These are phyloP conservation scores for Ennomos quercinarius DNA, from an alignment of 2,888 invertebrate genomes.

Conservation along the genomic window DNA sequence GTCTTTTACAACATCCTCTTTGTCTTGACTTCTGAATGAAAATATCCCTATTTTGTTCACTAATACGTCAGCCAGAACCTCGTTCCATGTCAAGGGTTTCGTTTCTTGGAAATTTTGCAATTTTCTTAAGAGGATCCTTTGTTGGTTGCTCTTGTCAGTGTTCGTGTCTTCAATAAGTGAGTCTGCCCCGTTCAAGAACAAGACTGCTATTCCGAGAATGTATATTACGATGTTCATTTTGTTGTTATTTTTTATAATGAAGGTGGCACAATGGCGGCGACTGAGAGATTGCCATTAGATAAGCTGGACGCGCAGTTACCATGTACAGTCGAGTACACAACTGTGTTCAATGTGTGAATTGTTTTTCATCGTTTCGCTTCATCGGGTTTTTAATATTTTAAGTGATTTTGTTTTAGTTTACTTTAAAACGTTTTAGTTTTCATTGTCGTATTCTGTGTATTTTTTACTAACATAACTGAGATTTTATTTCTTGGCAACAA, in stretches of 20 bases:
- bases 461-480: no score
- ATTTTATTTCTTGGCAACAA: no score
- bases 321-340: slow-evolving; percentile 56
- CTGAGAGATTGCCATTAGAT: slow-evolving; percentile 69
- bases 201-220: slow-evolving; percentile 58
- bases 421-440: no score
- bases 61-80: slow-evolving; percentile 69
- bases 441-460: no score
- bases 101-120: slow-evolving; percentile 64
- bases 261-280: slow-evolving; percentile 60
- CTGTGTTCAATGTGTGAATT: slow-evolving; percentile 13
- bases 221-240: slow-evolving; percentile 63
- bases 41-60: slow-evolving; percentile 69
- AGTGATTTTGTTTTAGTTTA: no score
- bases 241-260: slow-evolving; percentile 54
- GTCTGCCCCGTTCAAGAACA: slow-evolving; percentile 58
- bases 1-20: slow-evolving; percentile 35
- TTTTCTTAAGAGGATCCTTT: slow-evolving; percentile 69
- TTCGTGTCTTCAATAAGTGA: slow-evolving; percentile 53
- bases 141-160: slow-evolving; percentile 37
- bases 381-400: no score
- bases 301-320: slow-evolving; percentile 58
- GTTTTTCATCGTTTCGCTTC: neutral
- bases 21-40: slow-evolving; percentile 49
- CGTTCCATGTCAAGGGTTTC: slow-evolving; percentile 69